Conservation (phyloP, 2,113 vertebrate species). For the Hepsetus odoe region DNA sequence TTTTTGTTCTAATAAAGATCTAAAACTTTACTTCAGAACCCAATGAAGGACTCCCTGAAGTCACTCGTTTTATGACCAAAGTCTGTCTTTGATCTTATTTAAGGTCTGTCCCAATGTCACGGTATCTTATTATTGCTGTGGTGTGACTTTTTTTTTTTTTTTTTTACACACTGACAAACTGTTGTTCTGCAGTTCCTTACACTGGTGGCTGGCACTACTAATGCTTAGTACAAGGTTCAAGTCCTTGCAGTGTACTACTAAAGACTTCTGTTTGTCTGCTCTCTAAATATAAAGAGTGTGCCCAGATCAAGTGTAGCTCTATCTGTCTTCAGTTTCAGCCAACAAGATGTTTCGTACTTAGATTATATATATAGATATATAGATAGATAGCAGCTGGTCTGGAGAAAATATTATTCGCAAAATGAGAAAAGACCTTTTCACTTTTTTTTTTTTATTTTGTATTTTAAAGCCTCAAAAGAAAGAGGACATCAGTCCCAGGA, state of each 20-base stretch:
- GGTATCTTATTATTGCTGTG: no score
- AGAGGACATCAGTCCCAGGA: conserved; percentile 32
- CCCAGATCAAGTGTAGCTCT: not conserved
- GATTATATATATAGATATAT: no score
- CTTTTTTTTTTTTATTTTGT: conserved; percentile 21
- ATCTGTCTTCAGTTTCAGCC: not conserved
- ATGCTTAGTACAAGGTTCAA: conserved; percentile 55
- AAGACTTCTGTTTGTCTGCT: conserved; percentile 39
- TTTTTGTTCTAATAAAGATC: no score
- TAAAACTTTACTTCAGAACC: no score
- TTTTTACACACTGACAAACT: conserved; percentile 34
- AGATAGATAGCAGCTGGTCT: no score
- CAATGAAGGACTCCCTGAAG: no score
- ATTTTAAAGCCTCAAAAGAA: conserved; percentile 22
- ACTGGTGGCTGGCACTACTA: conserved; percentile 55
- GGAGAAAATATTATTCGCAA: no score
- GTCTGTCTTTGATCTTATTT: no score
- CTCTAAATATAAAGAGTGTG: not conserved
- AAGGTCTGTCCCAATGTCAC: no score
- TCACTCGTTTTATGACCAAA: no score
- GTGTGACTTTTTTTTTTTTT: not conserved
- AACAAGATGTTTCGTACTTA: not conserved
- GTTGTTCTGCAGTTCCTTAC: conserved; percentile 24
- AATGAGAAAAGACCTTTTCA: not conserved
- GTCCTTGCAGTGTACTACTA: conserved; percentile 55